These are phyloP conservation scores for Metaphire vulgaris DNA, from an alignment of 1,140 invertebrate genomes.

Conservation along the genomic window DNA sequence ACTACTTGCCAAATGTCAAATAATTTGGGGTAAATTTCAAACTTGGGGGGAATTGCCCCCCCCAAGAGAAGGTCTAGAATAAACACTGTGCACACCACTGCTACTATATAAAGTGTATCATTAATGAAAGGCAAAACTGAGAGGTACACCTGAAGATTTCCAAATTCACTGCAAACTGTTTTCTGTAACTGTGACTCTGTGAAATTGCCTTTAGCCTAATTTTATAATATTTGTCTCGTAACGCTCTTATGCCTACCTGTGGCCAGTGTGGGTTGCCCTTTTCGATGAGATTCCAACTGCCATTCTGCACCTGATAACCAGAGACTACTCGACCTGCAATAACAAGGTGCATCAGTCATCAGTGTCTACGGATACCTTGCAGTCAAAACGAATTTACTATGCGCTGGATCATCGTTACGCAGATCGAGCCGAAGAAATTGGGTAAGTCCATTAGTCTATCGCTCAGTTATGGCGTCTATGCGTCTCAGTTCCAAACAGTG, in stretches of 20 bases:
- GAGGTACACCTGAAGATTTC: background rate
- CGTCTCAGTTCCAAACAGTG: too few species aligned
- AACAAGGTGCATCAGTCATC: background rate
- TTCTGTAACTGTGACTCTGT: background rate
- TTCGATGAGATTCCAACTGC: slow-evolving; percentile 43
- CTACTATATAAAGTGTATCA: background rate
- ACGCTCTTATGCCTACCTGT: slow-evolving; percentile 62
- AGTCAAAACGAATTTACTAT: too few species aligned
- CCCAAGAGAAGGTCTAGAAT: too few species aligned
- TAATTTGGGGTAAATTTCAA: too few species aligned
- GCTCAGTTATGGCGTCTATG: too few species aligned
- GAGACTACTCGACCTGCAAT: slow-evolving; percentile 39
- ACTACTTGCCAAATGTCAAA: too few species aligned
- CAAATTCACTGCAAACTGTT: background rate
- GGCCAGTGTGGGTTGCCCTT: slow-evolving; percentile 50
- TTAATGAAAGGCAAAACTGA: background rate
- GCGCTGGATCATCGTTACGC: too few species aligned
- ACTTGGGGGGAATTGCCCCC: too few species aligned
- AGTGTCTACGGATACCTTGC: background rate
- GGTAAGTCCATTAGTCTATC: too few species aligned
- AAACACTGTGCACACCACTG: too few species aligned
- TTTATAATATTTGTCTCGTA: slow-evolving; percentile 57
- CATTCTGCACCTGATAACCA: slow-evolving; percentile 38
- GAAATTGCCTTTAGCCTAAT: slow-evolving; percentile 64
- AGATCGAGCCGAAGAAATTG: too few species aligned